Evolutionary conservation across 2,797 vertebrate species (phyloP).

Genomic region (Chrosomus eos): DNA sequence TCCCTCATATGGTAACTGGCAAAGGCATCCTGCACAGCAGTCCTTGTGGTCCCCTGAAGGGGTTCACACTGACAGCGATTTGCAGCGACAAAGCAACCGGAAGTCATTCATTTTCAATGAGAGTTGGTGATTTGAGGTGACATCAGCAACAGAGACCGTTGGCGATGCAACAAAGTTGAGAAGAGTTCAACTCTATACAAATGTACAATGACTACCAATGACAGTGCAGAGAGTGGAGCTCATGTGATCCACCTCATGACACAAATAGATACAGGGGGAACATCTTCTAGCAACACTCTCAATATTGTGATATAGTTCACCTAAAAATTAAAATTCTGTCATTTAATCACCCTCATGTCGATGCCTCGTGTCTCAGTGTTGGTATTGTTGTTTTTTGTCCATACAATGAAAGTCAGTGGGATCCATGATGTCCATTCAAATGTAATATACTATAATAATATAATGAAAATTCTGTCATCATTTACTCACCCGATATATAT

Average conservation of each 20-base stretch:
- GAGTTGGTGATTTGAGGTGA: slow-evolving; percentile 26
- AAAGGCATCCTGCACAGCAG: slow-evolving; percentile 10
- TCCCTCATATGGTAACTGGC: slow-evolving; percentile 2
- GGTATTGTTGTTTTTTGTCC: neutral
- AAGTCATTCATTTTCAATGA: slow-evolving; percentile 41
- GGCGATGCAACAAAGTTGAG: slow-evolving; percentile 31
- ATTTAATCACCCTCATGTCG: neutral
- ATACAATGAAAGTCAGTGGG: neutral
- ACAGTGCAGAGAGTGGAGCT: neutral
- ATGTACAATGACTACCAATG: neutral
- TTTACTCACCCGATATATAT: too few species aligned
- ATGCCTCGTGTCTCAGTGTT: neutral
- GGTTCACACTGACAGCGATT: slow-evolving; percentile 38
- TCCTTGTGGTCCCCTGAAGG: slow-evolving; percentile 23
- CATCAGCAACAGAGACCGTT: slow-evolving; percentile 16
- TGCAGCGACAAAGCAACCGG: slow-evolving; percentile 29
- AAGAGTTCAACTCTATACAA: slow-evolving; percentile 32
- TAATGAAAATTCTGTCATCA: too few species aligned
- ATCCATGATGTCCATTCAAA: neutral
- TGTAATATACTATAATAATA: too few species aligned
- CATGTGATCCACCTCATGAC: neutral
- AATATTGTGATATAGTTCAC: neutral
- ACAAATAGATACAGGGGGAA: neutral
- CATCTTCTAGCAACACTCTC: neutral
- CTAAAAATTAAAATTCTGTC: neutral